A percentile compares a stretch with the other conserved stretches of the same genome.
Conservation (phyloP, 2,113 vertebrate species). For the Brevimyrus niger region DNA sequence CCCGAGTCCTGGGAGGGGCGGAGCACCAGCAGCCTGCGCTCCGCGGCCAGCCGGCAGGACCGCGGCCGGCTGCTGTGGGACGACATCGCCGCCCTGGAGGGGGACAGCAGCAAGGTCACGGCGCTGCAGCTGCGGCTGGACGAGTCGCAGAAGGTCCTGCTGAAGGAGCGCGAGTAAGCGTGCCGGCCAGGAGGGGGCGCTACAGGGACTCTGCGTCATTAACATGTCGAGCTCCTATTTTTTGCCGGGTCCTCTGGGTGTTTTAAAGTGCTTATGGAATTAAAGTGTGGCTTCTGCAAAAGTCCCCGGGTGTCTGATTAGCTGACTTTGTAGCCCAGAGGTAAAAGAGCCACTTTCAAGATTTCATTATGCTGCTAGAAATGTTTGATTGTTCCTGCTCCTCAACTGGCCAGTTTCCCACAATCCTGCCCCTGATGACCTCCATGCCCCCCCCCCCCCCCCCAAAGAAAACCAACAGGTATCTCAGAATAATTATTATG, state of each 20-base stretch:
- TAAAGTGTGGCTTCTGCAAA: background rate
- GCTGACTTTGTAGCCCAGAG: background rate
- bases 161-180: conserved; percentile 81
- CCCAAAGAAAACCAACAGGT: background rate
- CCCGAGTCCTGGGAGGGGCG: conserved; percentile 69
- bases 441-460: too few relatives aligned
- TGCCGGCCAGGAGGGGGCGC: background rate
- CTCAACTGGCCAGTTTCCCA: background rate
- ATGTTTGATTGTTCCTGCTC: background rate
- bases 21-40: conserved; percentile 48
- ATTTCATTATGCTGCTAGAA: background rate
- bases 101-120: conserved; percentile 77
- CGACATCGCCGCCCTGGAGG: conserved; percentile 64
- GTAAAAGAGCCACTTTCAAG: background rate
- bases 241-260: background rate
- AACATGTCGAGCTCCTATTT: background rate
- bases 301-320: background rate
- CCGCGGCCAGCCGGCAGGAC: conserved; percentile 70
- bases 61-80: conserved; percentile 83
- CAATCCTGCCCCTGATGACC: background rate
- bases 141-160: conserved; percentile 88
- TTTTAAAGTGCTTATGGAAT: background rate
- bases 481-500: background rate
- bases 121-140: conserved; percentile 90
- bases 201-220: background rate